These are phyloP conservation scores for Hetaerina titia DNA, from an alignment of 2,888 invertebrate genomes.

Conservation along the genomic window DNA sequence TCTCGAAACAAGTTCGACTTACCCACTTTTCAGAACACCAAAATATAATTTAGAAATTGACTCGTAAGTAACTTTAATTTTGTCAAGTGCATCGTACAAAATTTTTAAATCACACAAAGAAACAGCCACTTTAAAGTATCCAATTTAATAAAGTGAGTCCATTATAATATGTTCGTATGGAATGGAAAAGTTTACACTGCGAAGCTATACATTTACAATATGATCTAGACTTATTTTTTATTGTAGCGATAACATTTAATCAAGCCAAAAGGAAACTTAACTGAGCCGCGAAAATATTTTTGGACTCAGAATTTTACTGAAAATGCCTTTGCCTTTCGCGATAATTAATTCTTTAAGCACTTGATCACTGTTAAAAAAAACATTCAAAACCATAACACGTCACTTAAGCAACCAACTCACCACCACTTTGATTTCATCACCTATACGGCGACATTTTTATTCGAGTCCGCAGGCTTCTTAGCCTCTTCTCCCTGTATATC, in stretches of 20 bases:
- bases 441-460: constrained; percentile 20
- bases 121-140: too few species aligned
- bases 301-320: background rate
- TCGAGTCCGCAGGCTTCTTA: background rate
- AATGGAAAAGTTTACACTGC: too few species aligned
- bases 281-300: background rate
- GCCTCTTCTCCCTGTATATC: background rate
- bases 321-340: background rate
- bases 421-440: constrained; percentile 20
- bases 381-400: background rate
- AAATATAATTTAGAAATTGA: too few species aligned
- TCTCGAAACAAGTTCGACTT: too few species aligned
- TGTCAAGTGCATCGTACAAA: too few species aligned
- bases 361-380: background rate
- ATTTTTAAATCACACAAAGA: too few species aligned
- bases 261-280: background rate
- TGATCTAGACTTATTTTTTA: too few species aligned
- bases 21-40: too few species aligned
- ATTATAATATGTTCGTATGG: too few species aligned
- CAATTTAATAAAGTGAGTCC: too few species aligned
- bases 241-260: background rate
- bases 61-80: too few species aligned
- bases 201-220: too few species aligned
- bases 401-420: background rate
- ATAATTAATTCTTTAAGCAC: background rate